phyloP scores from a whole-genome alignment of 2,797 vertebrate genomes.

The Lepilemur ruficaudatus region DNA sequence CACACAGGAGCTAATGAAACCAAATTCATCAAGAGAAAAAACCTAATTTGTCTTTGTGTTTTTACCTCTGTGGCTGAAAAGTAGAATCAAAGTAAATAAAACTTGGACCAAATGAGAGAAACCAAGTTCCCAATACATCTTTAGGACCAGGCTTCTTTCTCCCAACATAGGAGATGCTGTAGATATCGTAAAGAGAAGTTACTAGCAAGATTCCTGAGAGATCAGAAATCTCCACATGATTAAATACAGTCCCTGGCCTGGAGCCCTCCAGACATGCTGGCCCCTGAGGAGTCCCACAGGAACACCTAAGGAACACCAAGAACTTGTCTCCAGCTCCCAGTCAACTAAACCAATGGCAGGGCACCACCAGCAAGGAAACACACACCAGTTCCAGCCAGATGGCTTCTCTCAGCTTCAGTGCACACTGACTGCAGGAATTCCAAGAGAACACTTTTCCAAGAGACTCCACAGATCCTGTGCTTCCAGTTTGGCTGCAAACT shows the following conservation, averaged over 20 bases:
- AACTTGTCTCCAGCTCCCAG: neutral
- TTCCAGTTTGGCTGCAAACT: neutral
- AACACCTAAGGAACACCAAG: neutral
- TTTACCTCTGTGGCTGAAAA: neutral
- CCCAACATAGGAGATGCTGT: accelerated
- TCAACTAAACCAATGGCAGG: neutral
- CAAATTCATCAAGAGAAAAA: neutral
- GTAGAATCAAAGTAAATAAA: neutral
- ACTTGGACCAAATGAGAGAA: neutral
- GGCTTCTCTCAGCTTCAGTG: neutral
- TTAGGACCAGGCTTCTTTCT: neutral
- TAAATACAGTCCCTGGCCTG: accelerated
- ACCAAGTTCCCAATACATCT: neutral
- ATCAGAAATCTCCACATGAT: neutral
- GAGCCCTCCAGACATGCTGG: no score
- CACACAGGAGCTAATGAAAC: neutral
- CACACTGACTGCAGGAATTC: neutral
- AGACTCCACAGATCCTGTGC: neutral
- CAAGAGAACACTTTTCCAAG: neutral
- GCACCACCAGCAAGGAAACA: accelerated
- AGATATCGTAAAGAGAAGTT: neutral
- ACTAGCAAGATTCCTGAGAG: neutral
- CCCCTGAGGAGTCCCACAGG: accelerated
- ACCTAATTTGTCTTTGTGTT: neutral
- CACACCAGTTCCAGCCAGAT: neutral